phyloP scores from a whole-genome alignment of 2,888 invertebrate species.

The Phyllotreta cruciferae region DNA sequence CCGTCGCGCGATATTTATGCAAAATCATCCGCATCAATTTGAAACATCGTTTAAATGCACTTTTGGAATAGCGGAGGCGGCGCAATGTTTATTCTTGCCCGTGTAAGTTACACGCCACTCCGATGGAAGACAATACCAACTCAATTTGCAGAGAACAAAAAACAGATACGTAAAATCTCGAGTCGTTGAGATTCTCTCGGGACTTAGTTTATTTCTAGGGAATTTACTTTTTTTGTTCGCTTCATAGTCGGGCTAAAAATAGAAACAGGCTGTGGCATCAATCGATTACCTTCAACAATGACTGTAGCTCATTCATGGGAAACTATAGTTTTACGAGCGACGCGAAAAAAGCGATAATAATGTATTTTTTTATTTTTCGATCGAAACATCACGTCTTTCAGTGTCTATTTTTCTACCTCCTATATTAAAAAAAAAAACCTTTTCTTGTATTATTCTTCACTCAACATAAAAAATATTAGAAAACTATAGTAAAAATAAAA shows the following conservation, averaged over 20 bases:
- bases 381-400: not conserved
- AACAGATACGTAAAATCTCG: not conserved
- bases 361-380: not conserved
- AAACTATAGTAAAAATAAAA: too few relatives aligned
- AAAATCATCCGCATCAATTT: too few relatives aligned
- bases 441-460: too few relatives aligned
- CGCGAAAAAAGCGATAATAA: not conserved
- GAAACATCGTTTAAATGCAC: too few relatives aligned
- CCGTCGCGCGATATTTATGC: too few relatives aligned
- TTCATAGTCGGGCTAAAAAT: constrained; percentile 35
- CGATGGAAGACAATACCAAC: not conserved
- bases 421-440: not conserved
- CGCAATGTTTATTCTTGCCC: too few relatives aligned
- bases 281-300: constrained; percentile 36
- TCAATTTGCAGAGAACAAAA: constrained; percentile 7
- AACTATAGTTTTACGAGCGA: constrained; percentile 1
- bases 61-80: too few relatives aligned
- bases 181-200: constrained; percentile 12
- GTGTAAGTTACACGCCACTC: not conserved
- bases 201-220: constrained; percentile 9
- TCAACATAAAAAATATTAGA: too few relatives aligned
- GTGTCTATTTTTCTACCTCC: not conserved
- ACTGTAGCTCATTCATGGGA: constrained; percentile 36
- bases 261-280: constrained; percentile 22
- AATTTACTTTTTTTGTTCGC: constrained; percentile 23